Evolutionary conservation across 2,113 vertebrate genomes (phyloP).

Genomic region (Bombycilla garrulus): DNA sequence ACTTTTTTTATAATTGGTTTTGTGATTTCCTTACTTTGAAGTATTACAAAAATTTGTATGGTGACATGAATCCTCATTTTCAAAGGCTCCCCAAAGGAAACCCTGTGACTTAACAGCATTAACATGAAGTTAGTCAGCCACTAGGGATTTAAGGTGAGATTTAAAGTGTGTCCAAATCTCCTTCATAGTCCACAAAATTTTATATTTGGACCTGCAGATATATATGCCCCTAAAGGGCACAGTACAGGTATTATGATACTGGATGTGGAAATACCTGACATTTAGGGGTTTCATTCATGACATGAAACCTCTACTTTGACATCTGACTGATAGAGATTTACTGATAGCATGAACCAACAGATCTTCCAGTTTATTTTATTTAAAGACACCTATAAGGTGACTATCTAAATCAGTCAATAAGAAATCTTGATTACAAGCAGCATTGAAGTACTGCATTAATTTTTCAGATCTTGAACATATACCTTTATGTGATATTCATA

Average conservation of each 20-base stretch:
- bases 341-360: neutral
- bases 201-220: neutral
- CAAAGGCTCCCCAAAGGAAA: neutral
- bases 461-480: slow-evolving; percentile 10
- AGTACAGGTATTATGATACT: neutral
- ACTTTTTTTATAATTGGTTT: neutral
- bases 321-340: neutral
- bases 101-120: neutral
- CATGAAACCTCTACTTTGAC: neutral
- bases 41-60: neutral
- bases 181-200: neutral
- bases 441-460: neutral
- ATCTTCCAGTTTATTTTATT: neutral
- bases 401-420: neutral
- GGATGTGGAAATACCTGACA: neutral
- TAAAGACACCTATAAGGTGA: neutral
- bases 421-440: neutral
- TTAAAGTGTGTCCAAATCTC: neutral
- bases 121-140: neutral
- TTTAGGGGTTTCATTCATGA: neutral
- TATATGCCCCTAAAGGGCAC: neutral
- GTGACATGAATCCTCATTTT: neutral
- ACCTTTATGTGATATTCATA: slow-evolving; percentile 27
- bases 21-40: neutral
- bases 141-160: neutral